Percentiles rank a stretch among this genome's conserved stretches.
Conservation (phyloP, 2,797 vertebrate species). For the Orestias chungarensis region DNA sequence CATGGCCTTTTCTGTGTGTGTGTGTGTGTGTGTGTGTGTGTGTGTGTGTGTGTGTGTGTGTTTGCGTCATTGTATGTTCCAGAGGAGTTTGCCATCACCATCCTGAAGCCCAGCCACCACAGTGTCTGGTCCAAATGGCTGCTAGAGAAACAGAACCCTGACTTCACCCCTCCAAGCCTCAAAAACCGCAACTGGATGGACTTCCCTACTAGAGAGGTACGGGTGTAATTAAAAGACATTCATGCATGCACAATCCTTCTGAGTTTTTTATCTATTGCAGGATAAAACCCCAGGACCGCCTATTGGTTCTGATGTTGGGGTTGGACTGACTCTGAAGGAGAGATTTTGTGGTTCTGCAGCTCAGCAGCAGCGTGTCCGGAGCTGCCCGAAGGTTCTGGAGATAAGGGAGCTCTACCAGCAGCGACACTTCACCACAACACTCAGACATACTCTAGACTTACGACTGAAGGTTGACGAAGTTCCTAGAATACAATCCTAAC, state of each 20-base stretch:
- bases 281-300: conserved; percentile 69
- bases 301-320: conserved; percentile 69
- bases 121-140: conserved; percentile 82
- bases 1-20: no score
- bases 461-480: conserved; percentile 82
- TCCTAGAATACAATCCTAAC: background rate
- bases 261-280: conserved; percentile 62
- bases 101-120: conserved; percentile 83
- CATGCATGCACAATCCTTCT: background rate
- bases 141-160: conserved; percentile 79
- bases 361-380: conserved; percentile 52
- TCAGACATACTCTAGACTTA: conserved; percentile 78
- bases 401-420: conserved; percentile 87
- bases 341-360: conserved; percentile 16
- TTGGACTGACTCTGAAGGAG: conserved; percentile 71
- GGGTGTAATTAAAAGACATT: background rate
- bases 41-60: background rate
- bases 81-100: conserved; percentile 84
- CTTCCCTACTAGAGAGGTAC: conserved; percentile 84
- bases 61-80: conserved; percentile 24
- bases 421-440: conserved; percentile 64
- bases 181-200: conserved; percentile 76
- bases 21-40: no score
- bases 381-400: conserved; percentile 84
- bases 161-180: conserved; percentile 85